Conservation (phyloP, 2,113 vertebrate genomes). For the Heterotilapia buettikoferi region DNA sequence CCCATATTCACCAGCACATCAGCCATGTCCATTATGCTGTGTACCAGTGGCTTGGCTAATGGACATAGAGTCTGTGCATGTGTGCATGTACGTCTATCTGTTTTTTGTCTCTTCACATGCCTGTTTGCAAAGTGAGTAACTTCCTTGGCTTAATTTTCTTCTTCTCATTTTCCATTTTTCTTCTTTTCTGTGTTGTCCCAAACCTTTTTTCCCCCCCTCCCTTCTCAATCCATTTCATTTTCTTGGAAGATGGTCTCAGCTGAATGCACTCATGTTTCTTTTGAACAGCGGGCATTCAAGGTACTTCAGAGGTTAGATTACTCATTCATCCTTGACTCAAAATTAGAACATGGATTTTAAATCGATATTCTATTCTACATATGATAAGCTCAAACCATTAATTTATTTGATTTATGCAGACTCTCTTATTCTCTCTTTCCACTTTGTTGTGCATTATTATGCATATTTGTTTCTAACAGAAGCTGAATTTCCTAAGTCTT, state of each 20-base stretch:
- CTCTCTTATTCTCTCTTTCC: conserved; percentile 25
- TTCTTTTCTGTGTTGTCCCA: neutral
- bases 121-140: neutral
- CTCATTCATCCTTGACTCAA: conserved; percentile 21
- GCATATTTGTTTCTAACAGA: conserved; percentile 35
- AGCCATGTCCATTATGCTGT: conserved; percentile 67
- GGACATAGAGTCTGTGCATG: conserved; percentile 41
- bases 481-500: conserved; percentile 28
- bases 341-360: conserved; percentile 25
- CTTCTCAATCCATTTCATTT: neutral
- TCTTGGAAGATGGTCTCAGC: neutral
- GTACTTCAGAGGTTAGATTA: conserved; percentile 26
- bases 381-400: conserved; percentile 29
- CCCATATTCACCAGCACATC: conserved; percentile 71
- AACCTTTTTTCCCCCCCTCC: neutral
- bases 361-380: conserved; percentile 2
- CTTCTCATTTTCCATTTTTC: neutral
- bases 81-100: conserved; percentile 6
- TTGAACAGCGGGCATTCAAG: conserved; percentile 20
- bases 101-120: conserved; percentile 1
- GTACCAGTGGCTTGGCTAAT: conserved; percentile 56
- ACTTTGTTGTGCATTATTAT: conserved; percentile 49
- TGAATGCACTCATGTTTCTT: conserved; percentile 6
- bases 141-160: neutral
- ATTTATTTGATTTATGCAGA: conserved; percentile 17